These are phyloP conservation scores for Gerris buenoi DNA, from an alignment of 1,140 invertebrate genomes.

Conservation along the genomic window DNA sequence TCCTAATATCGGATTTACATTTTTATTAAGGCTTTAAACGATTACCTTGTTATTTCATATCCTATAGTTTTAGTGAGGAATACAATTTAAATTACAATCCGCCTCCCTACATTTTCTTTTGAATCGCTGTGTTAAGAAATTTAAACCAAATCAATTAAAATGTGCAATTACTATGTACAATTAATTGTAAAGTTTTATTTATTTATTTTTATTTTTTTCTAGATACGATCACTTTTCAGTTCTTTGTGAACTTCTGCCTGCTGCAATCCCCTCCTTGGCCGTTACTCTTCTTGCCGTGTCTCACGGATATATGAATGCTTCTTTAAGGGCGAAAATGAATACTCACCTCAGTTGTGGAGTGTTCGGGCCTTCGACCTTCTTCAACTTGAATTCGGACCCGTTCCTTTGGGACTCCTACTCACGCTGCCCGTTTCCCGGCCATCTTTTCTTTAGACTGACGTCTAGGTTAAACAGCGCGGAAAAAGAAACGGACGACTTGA, in stretches of 20 bases:
- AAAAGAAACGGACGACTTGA: slow-evolving; percentile 29
- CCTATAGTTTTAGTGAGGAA: too few species aligned
- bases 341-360: slow-evolving; percentile 38
- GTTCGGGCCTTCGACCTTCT: slow-evolving; percentile 24
- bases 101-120: too few species aligned
- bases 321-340: slow-evolving; percentile 35
- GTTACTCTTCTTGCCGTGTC: slow-evolving; percentile 43
- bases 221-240: slow-evolving; percentile 66
- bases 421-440: slow-evolving; percentile 36
- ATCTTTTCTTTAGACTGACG: slow-evolving; percentile 40
- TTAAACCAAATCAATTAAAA: too few species aligned
- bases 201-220: slow-evolving; percentile 13
- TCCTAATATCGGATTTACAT: too few species aligned
- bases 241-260: slow-evolving; percentile 54
- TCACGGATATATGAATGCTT: slow-evolving; percentile 44
- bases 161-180: too few species aligned
- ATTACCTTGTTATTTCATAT: too few species aligned
- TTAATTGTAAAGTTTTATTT: too few species aligned
- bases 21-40: too few species aligned
- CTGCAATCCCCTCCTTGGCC: slow-evolving; percentile 50
- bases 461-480: slow-evolving; percentile 37
- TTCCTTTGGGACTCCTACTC: slow-evolving; percentile 41
- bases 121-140: too few species aligned
- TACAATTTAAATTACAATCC: too few species aligned
- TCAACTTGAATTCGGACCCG: slow-evolving; percentile 40